phyloP scores from a whole-genome alignment of 2,797 vertebrate genomes.

The Peromyscus eremicus region DNA sequence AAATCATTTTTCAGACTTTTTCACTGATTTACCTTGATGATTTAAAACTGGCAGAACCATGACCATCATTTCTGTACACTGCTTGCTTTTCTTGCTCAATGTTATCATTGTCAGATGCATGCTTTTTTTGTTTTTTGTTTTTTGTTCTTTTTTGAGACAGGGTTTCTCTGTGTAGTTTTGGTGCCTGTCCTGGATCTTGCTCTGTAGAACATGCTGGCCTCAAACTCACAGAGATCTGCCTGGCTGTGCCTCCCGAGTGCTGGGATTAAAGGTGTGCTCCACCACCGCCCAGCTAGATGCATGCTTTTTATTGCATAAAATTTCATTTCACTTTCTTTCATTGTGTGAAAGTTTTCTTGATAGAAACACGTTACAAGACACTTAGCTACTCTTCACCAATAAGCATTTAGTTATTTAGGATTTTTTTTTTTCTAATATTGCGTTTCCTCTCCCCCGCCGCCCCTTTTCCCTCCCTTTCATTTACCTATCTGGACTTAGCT shows the following conservation, averaged over 20 bases:
- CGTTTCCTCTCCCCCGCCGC: rapidly evolving
- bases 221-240: no score
- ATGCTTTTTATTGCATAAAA: not conserved
- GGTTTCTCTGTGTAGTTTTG: no score
- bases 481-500: not conserved
- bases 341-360: not conserved
- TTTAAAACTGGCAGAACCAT: not conserved
- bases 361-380: not conserved
- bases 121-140: not conserved
- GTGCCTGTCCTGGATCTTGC: no score
- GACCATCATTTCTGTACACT: not conserved
- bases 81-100: not conserved
- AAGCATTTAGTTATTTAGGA: not conserved
- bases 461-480: no score
- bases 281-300: no score
- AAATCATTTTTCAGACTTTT: not conserved
- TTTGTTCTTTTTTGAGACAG: no score
- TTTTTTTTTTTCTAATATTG: not conserved
- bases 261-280: no score
- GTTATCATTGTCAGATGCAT: not conserved
- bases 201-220: no score
- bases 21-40: not conserved
- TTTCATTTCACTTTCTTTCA: not conserved
- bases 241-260: no score
- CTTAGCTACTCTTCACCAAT: not conserved